These are phyloP conservation scores for Pagetopsis macropterus DNA, from an alignment of 2,797 vertebrate species.

Conservation along the genomic window DNA sequence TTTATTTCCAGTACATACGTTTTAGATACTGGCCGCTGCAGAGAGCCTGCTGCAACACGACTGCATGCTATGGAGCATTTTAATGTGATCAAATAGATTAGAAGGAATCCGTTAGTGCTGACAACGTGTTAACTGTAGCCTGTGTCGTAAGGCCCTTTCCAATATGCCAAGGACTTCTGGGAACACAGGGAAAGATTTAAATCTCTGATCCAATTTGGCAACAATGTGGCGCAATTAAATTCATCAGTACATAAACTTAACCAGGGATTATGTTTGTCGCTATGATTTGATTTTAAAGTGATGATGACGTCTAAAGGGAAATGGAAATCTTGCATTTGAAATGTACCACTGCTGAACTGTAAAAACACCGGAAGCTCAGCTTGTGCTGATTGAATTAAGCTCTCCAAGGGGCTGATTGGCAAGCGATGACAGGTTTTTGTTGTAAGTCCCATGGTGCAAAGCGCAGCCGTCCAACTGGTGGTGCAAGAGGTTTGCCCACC, in stretches of 20 bases:
- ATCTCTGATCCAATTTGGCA: slow-evolving; percentile 50
- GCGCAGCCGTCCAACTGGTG: slow-evolving; percentile 17
- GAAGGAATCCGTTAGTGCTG: slow-evolving; percentile 75
- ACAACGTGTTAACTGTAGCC: slow-evolving; percentile 61
- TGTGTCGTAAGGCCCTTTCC: slow-evolving; percentile 38
- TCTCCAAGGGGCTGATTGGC: slow-evolving; percentile 36
- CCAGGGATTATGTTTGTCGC: slow-evolving; percentile 26
- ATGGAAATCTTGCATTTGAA: slow-evolving; percentile 19
- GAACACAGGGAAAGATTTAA: slow-evolving; percentile 33
- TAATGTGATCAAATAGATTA: slow-evolving; percentile 72
- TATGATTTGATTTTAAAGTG: slow-evolving; percentile 35
- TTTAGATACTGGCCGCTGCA: slow-evolving; percentile 30
- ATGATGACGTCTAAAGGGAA: slow-evolving; percentile 32
- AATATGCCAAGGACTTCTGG: slow-evolving; percentile 47
- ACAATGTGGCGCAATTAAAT: slow-evolving; percentile 35
- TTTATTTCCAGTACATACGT: background rate
- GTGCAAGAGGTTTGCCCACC: slow-evolving; percentile 46
- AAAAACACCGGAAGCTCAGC: background rate
- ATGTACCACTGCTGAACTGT: slow-evolving; percentile 6
- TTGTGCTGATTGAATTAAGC: slow-evolving; percentile 53
- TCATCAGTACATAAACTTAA: slow-evolving; percentile 38
- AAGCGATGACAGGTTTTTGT: slow-evolving; percentile 22
- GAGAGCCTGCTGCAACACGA: slow-evolving; percentile 7
- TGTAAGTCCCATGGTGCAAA: slow-evolving; percentile 35
- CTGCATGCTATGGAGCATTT: slow-evolving; percentile 48